Evolutionary conservation across 2,888 invertebrate genomes (phyloP), one percentile per base, ranked within the genome.

Genomic region (Cephus runcator): DNA sequence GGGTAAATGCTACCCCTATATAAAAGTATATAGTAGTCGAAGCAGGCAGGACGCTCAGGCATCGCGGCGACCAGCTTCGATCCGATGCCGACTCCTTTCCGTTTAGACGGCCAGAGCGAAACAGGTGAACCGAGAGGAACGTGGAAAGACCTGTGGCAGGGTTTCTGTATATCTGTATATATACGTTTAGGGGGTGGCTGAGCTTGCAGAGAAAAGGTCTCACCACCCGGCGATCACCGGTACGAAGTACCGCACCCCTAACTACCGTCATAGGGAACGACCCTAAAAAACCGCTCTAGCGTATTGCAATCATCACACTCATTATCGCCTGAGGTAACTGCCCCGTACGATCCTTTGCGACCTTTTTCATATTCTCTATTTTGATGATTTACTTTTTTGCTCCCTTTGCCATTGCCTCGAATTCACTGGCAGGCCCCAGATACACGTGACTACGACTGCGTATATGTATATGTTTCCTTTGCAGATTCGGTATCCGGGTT

Each of bases 261-360:
- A 69, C 71, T 33, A 33, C 0, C 33, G 31, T 71, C 30, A 12
- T 15, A 71, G 71, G 71, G 6, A 31, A 15, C 30, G 71, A 33
- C 30, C 30, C 30, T 12, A 31, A 69, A 69, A 33, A 77, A 77
- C 69, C 56, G 76, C 75, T 76, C 78, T 69, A 71, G 36, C 69
- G 34, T 71, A 78, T 76, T 75, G 76, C 78, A 78, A 78, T 78
- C 78, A 76, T 36, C 34, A 71, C 36, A 69, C 69, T 78, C 71
- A 78, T 78, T 78, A 78, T 76, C 69, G 31, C 12, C n/a, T 34
- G 9, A 34, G 40, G 40, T 15, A 23, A 56, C 23, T 56, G 23
- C 40, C 40, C 23, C 0, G 15, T 40, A 6, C 9, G 9, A 23
- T 23, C 40, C 40, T 56, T 15, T 6, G 40, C 23, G 40, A 56